A percentile compares a stretch with the other conserved stretches of the same genome.
Conservation (phyloP, 2,797 vertebrate genomes). For the Pseudocheirus occidentalis region DNA sequence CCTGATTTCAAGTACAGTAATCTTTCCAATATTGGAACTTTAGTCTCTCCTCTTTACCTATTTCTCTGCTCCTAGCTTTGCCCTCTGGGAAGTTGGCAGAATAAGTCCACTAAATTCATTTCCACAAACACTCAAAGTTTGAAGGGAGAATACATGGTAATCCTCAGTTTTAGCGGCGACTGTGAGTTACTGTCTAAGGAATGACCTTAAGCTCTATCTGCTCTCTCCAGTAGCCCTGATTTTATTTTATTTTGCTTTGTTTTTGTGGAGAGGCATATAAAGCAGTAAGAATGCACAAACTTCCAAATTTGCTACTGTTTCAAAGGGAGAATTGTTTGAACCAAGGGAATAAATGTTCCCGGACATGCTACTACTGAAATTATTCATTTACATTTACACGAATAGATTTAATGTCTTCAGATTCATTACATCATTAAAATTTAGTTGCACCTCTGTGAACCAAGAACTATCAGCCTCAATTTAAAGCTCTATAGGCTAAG, state of each 20-base stretch:
- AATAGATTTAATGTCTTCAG: not conserved
- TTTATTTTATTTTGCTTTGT: not conserved
- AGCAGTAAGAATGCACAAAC: not conserved
- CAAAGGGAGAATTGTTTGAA: not conserved
- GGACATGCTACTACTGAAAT: not conserved
- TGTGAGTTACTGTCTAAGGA: not conserved
- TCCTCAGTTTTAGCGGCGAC: not conserved
- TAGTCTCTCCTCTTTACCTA: not conserved
- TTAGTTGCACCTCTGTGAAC: not conserved
- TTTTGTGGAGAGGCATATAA: not conserved
- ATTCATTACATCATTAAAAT: not conserved
- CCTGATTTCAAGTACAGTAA: not conserved
- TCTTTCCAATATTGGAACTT: not conserved
- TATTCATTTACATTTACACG: not conserved
- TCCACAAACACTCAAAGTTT: not conserved
- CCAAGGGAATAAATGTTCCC: not conserved
- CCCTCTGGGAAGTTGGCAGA: not conserved
- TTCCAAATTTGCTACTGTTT: not conserved
- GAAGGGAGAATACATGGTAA: not conserved
- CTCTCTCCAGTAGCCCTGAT: not conserved
- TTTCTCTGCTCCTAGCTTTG: not conserved
- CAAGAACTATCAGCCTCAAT: not conserved
- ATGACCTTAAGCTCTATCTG: not conserved
- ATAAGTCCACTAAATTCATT: not conserved
- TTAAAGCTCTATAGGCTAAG: not conserved